A percentile compares a stretch with the other conserved stretches of the same genome.
Evolutionary conservation across 2,113 vertebrate genomes (phyloP).

Genomic region (Cynocephalus volans): DNA sequence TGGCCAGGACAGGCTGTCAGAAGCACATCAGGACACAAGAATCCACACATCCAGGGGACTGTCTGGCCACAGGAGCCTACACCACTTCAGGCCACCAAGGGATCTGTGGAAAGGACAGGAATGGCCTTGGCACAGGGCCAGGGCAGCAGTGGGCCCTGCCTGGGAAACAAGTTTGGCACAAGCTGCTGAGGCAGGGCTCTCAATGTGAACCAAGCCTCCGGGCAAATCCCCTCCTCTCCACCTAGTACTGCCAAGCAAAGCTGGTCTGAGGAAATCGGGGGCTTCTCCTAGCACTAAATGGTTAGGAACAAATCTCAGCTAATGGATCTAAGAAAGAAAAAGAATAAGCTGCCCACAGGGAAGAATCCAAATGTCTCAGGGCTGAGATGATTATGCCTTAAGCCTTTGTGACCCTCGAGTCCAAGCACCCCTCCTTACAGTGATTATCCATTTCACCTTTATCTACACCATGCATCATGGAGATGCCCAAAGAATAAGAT

Average conservation of each 20-base stretch:
- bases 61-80: not conserved
- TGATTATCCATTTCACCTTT: not conserved
- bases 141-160: not conserved
- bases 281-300: not conserved
- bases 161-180: not conserved
- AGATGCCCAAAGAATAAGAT: not conserved
- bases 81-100: not conserved
- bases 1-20: not conserved
- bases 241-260: not conserved
- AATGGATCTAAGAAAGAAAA: not conserved
- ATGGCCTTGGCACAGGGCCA: not conserved
- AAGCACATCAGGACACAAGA: not conserved
- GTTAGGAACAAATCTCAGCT: not conserved
- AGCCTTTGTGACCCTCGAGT: not conserved
- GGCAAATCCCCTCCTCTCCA: not conserved
- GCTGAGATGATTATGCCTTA: fast-evolving
- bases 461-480: fast-evolving
- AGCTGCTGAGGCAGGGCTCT: not conserved
- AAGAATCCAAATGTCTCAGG: not conserved
- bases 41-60: no score
- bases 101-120: not conserved
- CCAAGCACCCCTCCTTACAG: not conserved
- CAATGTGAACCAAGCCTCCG: not conserved
- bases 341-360: not conserved
- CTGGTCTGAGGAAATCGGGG: not conserved